Evolutionary conservation across 2,113 vertebrate genomes (phyloP).

Genomic region (Stigmatopora argus): DNA sequence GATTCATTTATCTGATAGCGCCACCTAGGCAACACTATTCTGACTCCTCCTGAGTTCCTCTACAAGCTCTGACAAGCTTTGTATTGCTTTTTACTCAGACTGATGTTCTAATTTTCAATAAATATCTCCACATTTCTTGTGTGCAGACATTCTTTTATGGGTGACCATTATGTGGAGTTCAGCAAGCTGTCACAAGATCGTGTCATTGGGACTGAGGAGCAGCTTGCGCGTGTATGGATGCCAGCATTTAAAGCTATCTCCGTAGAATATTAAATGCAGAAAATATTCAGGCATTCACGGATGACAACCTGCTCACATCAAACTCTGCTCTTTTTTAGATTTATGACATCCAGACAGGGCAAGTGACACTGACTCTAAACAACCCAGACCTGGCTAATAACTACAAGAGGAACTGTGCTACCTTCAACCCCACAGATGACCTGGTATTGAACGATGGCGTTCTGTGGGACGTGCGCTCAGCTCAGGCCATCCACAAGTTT

Average conservation of each 20-base stretch:
- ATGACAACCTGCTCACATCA: slow-evolving; percentile 36
- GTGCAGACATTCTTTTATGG: slow-evolving; percentile 91
- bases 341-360: slow-evolving; percentile 98
- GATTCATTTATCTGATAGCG: slow-evolving; percentile 30
- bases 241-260: background rate
- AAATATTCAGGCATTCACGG: background rate
- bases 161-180: slow-evolving; percentile 98
- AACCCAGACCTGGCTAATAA: slow-evolving; percentile 98
- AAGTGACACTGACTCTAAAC: slow-evolving; percentile 94
- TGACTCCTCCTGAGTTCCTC: slow-evolving; percentile 4
- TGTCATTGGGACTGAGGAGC: slow-evolving; percentile 96
- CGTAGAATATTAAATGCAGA: background rate
- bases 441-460: slow-evolving; percentile 98
- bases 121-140: slow-evolving; percentile 31
- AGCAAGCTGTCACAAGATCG: slow-evolving; percentile 98
- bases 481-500: slow-evolving; percentile 98
- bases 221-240: slow-evolving; percentile 92
- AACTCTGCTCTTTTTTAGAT: slow-evolving; percentile 74
- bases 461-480: slow-evolving; percentile 93
- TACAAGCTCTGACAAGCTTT: slow-evolving; percentile 14
- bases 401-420: slow-evolving; percentile 98
- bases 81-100: slow-evolving; percentile 2
- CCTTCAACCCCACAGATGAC: slow-evolving; percentile 97
- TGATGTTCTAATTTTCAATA: slow-evolving; percentile 12
- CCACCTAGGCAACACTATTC: slow-evolving; percentile 18